Evolutionary conservation across 2,113 vertebrate genomes (phyloP).

Genomic region (Tachysurus fulvidraco): DNA sequence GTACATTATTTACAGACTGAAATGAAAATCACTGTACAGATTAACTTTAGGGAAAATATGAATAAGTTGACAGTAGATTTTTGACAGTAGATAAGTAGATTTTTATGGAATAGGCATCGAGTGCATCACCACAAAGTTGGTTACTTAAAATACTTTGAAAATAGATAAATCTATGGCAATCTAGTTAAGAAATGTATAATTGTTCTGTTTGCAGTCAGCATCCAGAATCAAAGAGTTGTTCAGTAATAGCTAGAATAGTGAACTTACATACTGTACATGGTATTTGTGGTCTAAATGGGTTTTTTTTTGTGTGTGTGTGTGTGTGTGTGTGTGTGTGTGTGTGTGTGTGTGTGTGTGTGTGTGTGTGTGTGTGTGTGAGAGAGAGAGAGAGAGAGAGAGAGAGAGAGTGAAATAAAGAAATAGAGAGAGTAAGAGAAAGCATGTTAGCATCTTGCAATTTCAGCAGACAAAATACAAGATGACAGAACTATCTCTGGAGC

Average conservation of each 20-base stretch:
- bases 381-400: background rate
- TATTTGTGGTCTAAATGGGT: too few relatives aligned
- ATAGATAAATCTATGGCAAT: background rate
- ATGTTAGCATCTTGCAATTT: background rate
- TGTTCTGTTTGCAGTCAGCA: background rate
- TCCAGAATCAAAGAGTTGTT: background rate
- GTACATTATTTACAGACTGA: too few relatives aligned
- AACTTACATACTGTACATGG: background rate
- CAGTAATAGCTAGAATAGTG: background rate
- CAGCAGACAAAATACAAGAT: conserved; percentile 1
- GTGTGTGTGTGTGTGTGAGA: background rate
- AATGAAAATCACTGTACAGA: too few relatives aligned
- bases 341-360: background rate
- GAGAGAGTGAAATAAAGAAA: too few relatives aligned
- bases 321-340: too few relatives aligned
- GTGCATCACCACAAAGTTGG: background rate
- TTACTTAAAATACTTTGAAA: background rate
- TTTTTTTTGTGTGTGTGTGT: too few relatives aligned
- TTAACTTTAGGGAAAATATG: too few relatives aligned
- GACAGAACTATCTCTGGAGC: conserved; percentile 7
- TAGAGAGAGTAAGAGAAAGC: background rate
- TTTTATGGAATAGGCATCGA: background rate
- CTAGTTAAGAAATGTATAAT: background rate
- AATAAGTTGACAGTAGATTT: too few relatives aligned
- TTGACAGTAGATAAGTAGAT: too few relatives aligned